phyloP scores from a whole-genome alignment of 2,888 invertebrate species.

The Agelastica alni region DNA sequence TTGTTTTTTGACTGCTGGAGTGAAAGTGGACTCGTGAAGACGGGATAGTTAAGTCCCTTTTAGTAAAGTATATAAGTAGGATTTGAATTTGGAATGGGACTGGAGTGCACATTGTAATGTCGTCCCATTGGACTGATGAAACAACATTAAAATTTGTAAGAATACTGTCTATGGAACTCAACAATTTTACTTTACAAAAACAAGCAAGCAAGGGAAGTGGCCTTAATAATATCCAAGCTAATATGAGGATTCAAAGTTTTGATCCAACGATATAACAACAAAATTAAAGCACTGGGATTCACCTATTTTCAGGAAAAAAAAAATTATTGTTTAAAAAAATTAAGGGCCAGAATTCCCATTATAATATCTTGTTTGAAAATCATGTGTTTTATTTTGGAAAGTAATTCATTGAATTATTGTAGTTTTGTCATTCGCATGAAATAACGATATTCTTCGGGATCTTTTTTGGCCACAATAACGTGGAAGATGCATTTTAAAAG shows the following conservation, averaged over 20 bases:
- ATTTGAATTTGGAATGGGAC: background rate
- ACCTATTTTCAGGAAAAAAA: too few species aligned
- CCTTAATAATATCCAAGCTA: background rate
- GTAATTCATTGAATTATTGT: too few species aligned
- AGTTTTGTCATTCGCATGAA: too few species aligned
- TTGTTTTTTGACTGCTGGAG: slow-evolving; percentile 10
- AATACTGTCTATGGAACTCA: slow-evolving; percentile 10
- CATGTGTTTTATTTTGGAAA: too few species aligned
- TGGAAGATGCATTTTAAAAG: too few species aligned
- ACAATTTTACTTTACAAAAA: slow-evolving; percentile 7
- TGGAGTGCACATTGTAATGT: background rate
- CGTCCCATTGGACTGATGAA: background rate
- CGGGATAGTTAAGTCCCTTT: slow-evolving; percentile 11
- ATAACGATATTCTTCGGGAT: too few species aligned
- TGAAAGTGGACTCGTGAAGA: slow-evolving; percentile 6
- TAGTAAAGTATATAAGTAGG: slow-evolving; percentile 3
- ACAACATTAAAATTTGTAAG: background rate
- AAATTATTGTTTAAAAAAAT: too few species aligned
- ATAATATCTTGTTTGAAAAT: too few species aligned
- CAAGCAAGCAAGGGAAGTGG: background rate
- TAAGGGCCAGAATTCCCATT: too few species aligned
- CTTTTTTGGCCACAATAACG: too few species aligned
- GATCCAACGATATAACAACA: too few species aligned
- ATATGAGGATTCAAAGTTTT: background rate
- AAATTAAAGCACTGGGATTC: too few species aligned